phyloP scores from a whole-genome alignment of 2,113 vertebrate genomes.

The Hassar affinis region DNA sequence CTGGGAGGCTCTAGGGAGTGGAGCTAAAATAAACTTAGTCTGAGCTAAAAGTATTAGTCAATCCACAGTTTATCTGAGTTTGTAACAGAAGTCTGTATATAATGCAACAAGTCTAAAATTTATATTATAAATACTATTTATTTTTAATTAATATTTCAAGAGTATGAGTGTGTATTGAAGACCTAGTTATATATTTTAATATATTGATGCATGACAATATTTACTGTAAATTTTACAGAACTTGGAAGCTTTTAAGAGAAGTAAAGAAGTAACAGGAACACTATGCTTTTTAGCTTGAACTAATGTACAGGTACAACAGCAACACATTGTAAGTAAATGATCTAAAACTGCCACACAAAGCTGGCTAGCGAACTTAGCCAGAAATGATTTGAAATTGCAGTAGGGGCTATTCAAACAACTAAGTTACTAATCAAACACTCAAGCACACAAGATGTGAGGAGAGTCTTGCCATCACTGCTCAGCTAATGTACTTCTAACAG shows the following conservation, averaged over 20 bases:
- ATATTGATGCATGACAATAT: background rate
- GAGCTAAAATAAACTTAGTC: conserved; percentile 11
- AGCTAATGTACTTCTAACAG: background rate
- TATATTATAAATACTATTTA: background rate
- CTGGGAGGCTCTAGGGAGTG: background rate
- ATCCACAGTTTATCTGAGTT: background rate
- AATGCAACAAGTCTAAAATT: background rate
- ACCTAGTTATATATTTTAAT: background rate
- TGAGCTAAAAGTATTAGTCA: background rate
- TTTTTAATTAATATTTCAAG: background rate
- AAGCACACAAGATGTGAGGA: background rate
- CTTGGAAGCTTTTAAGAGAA: background rate
- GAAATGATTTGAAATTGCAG: background rate
- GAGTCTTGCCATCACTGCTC: background rate
- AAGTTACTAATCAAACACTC: background rate
- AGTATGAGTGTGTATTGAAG: background rate
- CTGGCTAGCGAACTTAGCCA: background rate
- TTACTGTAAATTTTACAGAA: background rate
- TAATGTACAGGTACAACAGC: background rate
- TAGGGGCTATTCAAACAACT: too few species aligned
- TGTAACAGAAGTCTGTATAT: background rate
- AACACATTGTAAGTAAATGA: background rate
- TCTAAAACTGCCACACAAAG: background rate
- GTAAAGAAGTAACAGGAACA: background rate
- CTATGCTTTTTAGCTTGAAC: background rate